Evolutionary conservation across 2,113 vertebrate species (phyloP), one percentile per base, ranked within the genome.

Genomic region (Callithrix jacchus): DNA sequence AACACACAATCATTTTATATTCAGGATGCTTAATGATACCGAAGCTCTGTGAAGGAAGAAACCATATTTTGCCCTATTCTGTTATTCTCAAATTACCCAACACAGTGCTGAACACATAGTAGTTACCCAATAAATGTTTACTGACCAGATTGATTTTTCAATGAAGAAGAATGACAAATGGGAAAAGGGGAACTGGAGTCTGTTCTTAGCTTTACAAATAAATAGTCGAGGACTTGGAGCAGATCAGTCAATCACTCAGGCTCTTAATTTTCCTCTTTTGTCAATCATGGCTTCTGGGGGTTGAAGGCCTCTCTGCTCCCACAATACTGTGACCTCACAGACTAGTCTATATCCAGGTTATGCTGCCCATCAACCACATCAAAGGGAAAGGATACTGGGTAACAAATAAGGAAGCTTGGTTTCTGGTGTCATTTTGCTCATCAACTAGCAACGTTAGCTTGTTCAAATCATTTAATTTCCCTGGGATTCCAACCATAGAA

Each of bases 381-480:
- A 12, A 66, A 35, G 3, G 42, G 17, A 91, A 79, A 83, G 16
- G 47, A 45, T 4, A 17, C 21, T 66, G n/a, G 21, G 56, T 20
- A 25, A 6, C 42, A 66, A 77, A n/a, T 42, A 79, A 13, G 25
- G 88, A 92, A 45, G 16, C 17, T 6, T 71, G 6, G 11, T 25
- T 79, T 68, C n/a, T 54, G 3, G 10, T 61, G 9, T n/a, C 81
- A 66, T 37, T 71, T 35, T 47, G 7, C 52, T 18, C 4, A 42
- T 9, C 47, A 77, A 77, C 20, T 52, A 49, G 37, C 42, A 66
- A 45, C 70, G 74, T 40, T 21, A 93, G 5, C 25, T 74, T 74
- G 14, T 47, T 85, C 9, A 86, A 95, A 88, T 85, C 3, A 80
- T 61, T 96, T 81, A 61, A 91, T 91, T 81, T 93, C 18, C 40